phyloP scores from a whole-genome alignment of 2,113 vertebrate genomes.

The Orcinus orca region DNA sequence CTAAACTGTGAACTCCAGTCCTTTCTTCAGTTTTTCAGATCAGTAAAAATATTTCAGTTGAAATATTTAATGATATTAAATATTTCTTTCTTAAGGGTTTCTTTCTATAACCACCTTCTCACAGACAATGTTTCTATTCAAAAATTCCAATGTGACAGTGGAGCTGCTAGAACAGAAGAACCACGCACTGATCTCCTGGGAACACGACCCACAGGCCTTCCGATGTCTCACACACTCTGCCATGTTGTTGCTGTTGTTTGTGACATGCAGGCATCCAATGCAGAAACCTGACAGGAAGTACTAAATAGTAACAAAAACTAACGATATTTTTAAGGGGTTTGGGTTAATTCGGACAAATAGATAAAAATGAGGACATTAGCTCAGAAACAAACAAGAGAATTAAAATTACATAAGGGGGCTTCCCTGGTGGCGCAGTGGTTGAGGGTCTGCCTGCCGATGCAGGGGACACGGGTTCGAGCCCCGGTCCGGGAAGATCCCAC shows the following conservation, averaged over 20 bases:
- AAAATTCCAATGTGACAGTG: not conserved
- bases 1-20: not conserved
- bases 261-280: rapidly evolving
- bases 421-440: no score
- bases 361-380: not conserved
- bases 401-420: not conserved
- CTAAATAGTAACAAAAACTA: not conserved
- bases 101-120: not conserved
- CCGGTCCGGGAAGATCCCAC: no score
- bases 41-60: not conserved
- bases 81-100: not conserved
- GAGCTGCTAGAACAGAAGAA: not conserved
- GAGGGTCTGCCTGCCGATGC: no score
- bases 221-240: rapidly evolving
- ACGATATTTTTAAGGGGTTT: not conserved
- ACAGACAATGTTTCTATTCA: not conserved
- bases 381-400: not conserved
- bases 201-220: not conserved
- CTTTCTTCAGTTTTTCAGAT: not conserved
- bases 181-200: not conserved
- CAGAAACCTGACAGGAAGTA: not conserved
- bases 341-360: not conserved
- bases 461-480: no score
- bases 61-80: not conserved
- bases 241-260: not conserved